These are phyloP conservation scores for Unio pictorum DNA, from an alignment of 2,888 invertebrate genomes.

Conservation along the genomic window DNA sequence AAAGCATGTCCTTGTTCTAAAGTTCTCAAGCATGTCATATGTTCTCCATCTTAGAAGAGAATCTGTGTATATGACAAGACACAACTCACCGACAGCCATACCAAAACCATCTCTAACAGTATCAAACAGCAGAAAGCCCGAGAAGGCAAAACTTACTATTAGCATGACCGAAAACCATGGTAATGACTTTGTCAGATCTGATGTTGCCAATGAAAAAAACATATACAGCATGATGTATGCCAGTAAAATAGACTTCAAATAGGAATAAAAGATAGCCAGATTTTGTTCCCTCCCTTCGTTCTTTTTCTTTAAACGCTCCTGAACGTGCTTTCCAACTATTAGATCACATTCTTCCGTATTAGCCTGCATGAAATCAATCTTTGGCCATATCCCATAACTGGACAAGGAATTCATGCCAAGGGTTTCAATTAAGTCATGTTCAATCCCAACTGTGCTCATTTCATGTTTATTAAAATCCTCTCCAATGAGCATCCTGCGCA, in stretches of 20 bases:
- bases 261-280: constrained; percentile 22
- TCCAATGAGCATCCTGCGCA: constrained; percentile 31
- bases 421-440: constrained; percentile 42
- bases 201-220: constrained; percentile 19
- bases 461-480: constrained; percentile 36
- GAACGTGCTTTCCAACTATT: constrained; percentile 35
- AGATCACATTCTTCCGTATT: constrained; percentile 36
- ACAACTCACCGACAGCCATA: constrained; percentile 34
- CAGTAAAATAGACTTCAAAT: constrained; percentile 29
- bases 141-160: constrained; percentile 18
- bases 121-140: constrained; percentile 25
- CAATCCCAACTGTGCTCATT: constrained; percentile 43
- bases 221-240: constrained; percentile 24
- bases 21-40: constrained; percentile 10
- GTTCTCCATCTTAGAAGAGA: constrained; percentile 27
- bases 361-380: constrained; percentile 28
- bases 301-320: constrained; percentile 20
- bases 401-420: constrained; percentile 11
- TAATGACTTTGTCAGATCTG: neutral
- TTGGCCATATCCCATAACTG: constrained; percentile 16
- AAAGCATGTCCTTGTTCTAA: constrained; percentile 8
- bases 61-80: constrained; percentile 29
- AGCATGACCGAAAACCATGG: constrained; percentile 29
- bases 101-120: constrained; percentile 36
- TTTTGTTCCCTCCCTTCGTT: constrained; percentile 8